Conservation (phyloP, 2,797 vertebrate genomes). For the Enteromius anoplus region DNA sequence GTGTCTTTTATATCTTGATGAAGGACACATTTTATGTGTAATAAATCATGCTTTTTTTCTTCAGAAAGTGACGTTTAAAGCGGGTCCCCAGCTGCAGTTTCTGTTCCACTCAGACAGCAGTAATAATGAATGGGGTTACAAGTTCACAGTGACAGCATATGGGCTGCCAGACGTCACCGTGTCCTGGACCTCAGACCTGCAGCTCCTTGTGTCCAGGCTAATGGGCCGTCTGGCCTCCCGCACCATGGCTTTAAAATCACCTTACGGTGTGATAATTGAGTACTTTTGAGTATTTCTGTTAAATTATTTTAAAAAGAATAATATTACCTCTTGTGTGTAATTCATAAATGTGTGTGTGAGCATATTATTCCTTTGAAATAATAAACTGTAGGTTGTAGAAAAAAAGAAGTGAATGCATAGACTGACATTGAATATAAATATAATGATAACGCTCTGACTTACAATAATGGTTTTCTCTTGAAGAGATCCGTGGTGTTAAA, state of each 20-base stretch:
- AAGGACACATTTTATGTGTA: not conserved
- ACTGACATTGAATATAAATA: not conserved
- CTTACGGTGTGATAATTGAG: slow-evolving; percentile 79
- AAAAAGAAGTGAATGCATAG: not conserved
- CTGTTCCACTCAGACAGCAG: slow-evolving; percentile 98
- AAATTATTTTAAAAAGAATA: not conserved
- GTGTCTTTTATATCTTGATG: not conserved
- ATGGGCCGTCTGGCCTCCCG: slow-evolving; percentile 96
- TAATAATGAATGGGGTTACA: slow-evolving; percentile 98
- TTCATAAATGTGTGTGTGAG: not conserved
- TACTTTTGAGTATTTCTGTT: not conserved
- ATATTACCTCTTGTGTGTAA: not conserved
- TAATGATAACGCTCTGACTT: not conserved
- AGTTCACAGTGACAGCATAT: slow-evolving; percentile 90
- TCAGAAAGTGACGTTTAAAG: slow-evolving; percentile 96
- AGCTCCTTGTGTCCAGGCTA: slow-evolving; percentile 91
- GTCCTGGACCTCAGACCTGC: slow-evolving; percentile 94
- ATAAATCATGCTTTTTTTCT: not conserved
- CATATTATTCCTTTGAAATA: not conserved
- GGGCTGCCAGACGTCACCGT: slow-evolving; percentile 92
- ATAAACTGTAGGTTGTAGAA: not conserved
- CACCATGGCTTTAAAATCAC: slow-evolving; percentile 88
- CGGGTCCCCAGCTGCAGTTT: slow-evolving; percentile 96
- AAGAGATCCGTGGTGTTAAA: slow-evolving; percentile 82
- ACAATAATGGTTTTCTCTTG: not conserved